Evolutionary conservation across 2,888 invertebrate species (phyloP).

Genomic region (Pimpla rufipes): DNA sequence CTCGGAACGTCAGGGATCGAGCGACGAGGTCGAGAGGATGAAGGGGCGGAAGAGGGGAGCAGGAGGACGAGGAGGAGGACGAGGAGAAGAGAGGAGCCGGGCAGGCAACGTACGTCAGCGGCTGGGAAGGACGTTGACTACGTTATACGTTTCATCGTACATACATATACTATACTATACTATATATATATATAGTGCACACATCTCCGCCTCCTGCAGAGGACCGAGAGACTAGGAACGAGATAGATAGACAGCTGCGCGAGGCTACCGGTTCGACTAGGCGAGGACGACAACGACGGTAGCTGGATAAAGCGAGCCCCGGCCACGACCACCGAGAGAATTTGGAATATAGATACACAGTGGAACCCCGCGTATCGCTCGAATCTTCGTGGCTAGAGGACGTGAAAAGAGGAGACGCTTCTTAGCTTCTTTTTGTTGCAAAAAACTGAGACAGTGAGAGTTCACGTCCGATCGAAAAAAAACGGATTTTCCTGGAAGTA

Average conservation of each 20-base stretch:
- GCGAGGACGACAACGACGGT: conserved; percentile 30
- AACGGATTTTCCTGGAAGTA: too few relatives aligned
- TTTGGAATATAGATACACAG: conserved; percentile 18
- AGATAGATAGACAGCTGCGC: conserved; percentile 63
- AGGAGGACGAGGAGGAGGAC: conserved; percentile 15
- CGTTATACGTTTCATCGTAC: conserved; percentile 54
- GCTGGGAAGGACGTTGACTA: conserved; percentile 63
- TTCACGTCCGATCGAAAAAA: too few relatives aligned
- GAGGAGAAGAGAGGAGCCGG: conserved; percentile 23
- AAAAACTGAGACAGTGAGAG: too few relatives aligned
- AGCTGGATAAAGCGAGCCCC: conserved; percentile 16
- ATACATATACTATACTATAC: conserved; percentile 5
- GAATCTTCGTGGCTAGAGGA: too few relatives aligned
- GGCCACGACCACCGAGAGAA: conserved; percentile 32
- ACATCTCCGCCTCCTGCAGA: conserved; percentile 44
- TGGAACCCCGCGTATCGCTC: neutral
- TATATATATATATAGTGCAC: neutral
- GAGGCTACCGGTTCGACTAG: conserved; percentile 46
- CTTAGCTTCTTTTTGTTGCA: too few relatives aligned
- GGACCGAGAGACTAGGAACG: conserved; percentile 30
- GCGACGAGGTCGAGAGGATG: conserved; percentile 61
- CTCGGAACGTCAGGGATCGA: conserved; percentile 39
- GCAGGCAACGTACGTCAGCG: conserved; percentile 58
- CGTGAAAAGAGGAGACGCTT: too few relatives aligned
- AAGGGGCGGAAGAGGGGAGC: neutral